Evolutionary conservation across 2,113 vertebrate genomes (phyloP).

Genomic region (Numenius arquata): DNA sequence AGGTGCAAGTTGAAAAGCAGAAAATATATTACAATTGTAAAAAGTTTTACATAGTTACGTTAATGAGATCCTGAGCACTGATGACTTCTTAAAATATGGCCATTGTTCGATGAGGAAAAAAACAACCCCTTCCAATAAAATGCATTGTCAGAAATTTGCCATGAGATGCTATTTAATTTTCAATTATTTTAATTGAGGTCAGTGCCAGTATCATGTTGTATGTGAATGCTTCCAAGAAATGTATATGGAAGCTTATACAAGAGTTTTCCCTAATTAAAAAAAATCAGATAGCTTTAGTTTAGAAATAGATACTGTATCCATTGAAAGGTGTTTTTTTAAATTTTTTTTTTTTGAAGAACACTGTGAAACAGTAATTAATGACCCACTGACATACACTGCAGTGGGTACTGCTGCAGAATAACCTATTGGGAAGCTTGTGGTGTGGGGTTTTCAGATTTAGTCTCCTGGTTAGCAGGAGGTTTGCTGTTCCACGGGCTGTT

Average conservation of each 20-base stretch:
- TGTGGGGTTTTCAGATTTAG: constrained; percentile 94
- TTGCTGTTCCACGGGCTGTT: constrained; percentile 96
- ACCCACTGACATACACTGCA: constrained; percentile 4
- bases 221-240: constrained; percentile 59
- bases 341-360: constrained; percentile 42
- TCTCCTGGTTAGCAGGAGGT: constrained; percentile 87
- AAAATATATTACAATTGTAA: constrained; percentile 79
- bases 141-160: constrained; percentile 10
- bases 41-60: constrained; percentile 72
- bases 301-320: constrained; percentile 65
- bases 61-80: constrained; percentile 74
- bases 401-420: not conserved
- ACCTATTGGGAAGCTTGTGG: constrained; percentile 92
- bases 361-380: constrained; percentile 37
- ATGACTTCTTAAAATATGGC: constrained; percentile 55
- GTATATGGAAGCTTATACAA: constrained; percentile 49
- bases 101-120: constrained; percentile 53
- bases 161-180: constrained; percentile 37
- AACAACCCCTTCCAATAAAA: constrained; percentile 53
- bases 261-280: constrained; percentile 65
- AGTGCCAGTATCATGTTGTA: constrained; percentile 65
- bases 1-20: constrained; percentile 79
- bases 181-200: constrained; percentile 52
- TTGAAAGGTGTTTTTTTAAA: constrained; percentile 43
- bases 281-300: constrained; percentile 53